Evolutionary conservation across 2,888 invertebrate species (phyloP).

Genomic region (Schizaphis graminum): DNA sequence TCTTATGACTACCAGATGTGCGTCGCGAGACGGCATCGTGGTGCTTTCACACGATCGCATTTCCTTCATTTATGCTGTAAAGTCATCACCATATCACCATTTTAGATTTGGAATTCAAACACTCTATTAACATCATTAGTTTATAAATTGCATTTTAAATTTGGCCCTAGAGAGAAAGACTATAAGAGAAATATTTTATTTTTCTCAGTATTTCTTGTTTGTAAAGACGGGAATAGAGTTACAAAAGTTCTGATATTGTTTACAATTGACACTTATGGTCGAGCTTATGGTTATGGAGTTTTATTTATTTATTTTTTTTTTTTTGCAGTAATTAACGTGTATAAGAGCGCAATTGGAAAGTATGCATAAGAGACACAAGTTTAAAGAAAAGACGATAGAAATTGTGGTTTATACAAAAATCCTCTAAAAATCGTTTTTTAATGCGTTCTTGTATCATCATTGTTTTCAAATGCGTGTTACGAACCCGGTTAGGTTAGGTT

Average conservation of each 20-base stretch:
- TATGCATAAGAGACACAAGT: background rate
- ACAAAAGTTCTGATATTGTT: background rate
- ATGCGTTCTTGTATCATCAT: background rate
- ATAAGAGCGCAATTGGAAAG: background rate
- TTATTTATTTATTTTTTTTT: background rate
- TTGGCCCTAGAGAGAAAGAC: background rate
- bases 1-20: conserved; percentile 38
- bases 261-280: background rate
- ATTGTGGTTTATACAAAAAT: background rate
- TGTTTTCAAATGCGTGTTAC: background rate
- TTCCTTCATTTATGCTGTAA: background rate
- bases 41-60: conserved; percentile 54
- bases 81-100: background rate
- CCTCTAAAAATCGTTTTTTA: background rate
- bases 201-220: background rate
- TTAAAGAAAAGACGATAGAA: background rate
- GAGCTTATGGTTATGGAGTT: background rate
- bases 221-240: background rate
- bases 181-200: background rate
- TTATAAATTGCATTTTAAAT: background rate
- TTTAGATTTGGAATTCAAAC: background rate
- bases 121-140: too few species aligned
- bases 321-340: background rate
- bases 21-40: conserved; percentile 23
- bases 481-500: background rate